phyloP scores from a whole-genome alignment of 2,797 vertebrate species.

The Podarcis siculus region DNA sequence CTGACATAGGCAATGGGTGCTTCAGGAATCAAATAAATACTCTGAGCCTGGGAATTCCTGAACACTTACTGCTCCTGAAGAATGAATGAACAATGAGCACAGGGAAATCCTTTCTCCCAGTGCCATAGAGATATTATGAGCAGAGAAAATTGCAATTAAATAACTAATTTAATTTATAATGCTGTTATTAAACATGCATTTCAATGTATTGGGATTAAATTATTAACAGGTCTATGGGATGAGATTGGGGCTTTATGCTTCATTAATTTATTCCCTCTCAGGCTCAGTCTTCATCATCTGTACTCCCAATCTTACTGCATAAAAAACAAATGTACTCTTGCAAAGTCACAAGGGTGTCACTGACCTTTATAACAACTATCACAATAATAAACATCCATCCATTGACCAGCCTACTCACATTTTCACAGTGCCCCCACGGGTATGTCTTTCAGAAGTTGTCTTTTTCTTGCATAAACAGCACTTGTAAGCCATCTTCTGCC shows the following conservation, averaged over 20 bases:
- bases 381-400: background rate
- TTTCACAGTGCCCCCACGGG: background rate
- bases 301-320: constrained; percentile 8
- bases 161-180: constrained; percentile 51
- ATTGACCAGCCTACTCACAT: constrained; percentile 2
- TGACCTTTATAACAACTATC: constrained; percentile 21
- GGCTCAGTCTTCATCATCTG: constrained; percentile 16
- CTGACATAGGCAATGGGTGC: background rate
- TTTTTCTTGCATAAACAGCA: background rate
- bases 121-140: constrained; percentile 8
- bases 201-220: constrained; percentile 33
- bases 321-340: constrained; percentile 7
- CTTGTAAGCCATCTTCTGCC: no score
- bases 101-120: constrained; percentile 33
- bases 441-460: background rate
- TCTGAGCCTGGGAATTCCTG: background rate
- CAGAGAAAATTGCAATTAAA: constrained; percentile 48
- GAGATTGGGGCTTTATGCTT: constrained; percentile 6
- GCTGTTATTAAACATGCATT: constrained; percentile 40
- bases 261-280: constrained; percentile 34
- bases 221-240: constrained; percentile 36
- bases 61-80: constrained; percentile 25
- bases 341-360: background rate
- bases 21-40: background rate
- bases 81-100: constrained; percentile 41